Evolutionary conservation across 1,140 invertebrate species (phyloP).

Genomic region (Bathynomus jamesi): DNA sequence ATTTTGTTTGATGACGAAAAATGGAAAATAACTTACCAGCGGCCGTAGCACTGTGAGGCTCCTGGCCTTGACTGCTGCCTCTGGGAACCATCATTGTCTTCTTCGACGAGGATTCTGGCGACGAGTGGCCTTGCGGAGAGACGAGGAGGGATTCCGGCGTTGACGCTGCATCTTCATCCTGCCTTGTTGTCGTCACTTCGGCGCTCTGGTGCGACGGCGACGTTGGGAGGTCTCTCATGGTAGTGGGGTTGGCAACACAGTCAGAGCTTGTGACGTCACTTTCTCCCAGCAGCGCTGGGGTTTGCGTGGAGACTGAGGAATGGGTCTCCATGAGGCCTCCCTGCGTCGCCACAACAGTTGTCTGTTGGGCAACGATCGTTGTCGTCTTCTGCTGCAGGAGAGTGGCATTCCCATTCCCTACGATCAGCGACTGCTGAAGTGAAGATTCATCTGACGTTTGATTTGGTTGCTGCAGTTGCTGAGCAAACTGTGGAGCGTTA

Average conservation of each 20-base stretch:
- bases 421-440: constrained; percentile 22
- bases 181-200: constrained; percentile 32
- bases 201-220: constrained; percentile 37
- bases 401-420: constrained; percentile 22
- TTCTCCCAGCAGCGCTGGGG: constrained; percentile 25
- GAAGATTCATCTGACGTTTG: constrained; percentile 20
- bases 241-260: constrained; percentile 13
- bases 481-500: constrained; percentile 18
- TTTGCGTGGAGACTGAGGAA: constrained; percentile 36
- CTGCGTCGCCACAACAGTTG: constrained; percentile 27
- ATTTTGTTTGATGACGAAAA: too few species aligned
- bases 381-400: constrained; percentile 28
- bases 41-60: background rate
- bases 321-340: constrained; percentile 21
- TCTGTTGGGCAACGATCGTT: constrained; percentile 22
- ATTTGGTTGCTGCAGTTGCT: constrained; percentile 18
- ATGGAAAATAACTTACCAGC: too few species aligned
- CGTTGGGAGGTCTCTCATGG: constrained; percentile 3
- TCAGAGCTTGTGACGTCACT: constrained; percentile 36
- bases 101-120: background rate
- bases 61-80: background rate
- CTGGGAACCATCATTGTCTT: background rate
- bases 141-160: background rate
- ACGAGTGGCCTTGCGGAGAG: background rate
- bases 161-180: constrained; percentile 22